A percentile compares a stretch with the other conserved stretches of the same genome.
These are phyloP conservation scores for Ctenosaura bakeri DNA, from an alignment of 2,797 vertebrate species.

Conservation along the genomic window DNA sequence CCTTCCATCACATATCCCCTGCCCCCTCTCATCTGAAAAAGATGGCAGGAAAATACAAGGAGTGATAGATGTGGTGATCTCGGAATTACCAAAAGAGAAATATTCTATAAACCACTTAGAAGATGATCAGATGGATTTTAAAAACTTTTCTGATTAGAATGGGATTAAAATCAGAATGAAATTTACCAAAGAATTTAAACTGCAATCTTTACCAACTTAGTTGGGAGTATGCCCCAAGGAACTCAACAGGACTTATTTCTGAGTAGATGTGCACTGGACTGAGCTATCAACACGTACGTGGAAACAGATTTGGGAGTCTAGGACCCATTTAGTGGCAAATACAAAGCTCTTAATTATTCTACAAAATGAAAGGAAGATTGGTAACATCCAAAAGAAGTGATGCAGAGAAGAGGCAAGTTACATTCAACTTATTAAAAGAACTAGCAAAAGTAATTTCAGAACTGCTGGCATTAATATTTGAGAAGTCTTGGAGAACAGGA, in stretches of 20 bases:
- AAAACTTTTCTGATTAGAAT: background rate
- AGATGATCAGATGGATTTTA: background rate
- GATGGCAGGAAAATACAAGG: background rate
- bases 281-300: background rate
- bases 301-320: conserved; percentile 3
- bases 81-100: background rate
- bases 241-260: background rate
- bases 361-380: no score
- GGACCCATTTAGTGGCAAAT: background rate
- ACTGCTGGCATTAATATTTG: no score
- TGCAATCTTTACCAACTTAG: background rate
- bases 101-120: background rate
- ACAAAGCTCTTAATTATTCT: background rate
- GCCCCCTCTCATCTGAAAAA: background rate
- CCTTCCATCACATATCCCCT: background rate
- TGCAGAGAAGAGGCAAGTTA: no score
- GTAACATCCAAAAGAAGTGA: no score
- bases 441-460: no score
- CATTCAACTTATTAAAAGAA: no score
- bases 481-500: no score
- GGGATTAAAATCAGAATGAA: background rate
- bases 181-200: background rate
- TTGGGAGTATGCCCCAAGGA: background rate
- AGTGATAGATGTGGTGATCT: background rate
- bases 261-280: background rate